These are phyloP conservation scores for Torymus tubicola DNA, from an alignment of 2,888 invertebrate genomes.

Conservation along the genomic window DNA sequence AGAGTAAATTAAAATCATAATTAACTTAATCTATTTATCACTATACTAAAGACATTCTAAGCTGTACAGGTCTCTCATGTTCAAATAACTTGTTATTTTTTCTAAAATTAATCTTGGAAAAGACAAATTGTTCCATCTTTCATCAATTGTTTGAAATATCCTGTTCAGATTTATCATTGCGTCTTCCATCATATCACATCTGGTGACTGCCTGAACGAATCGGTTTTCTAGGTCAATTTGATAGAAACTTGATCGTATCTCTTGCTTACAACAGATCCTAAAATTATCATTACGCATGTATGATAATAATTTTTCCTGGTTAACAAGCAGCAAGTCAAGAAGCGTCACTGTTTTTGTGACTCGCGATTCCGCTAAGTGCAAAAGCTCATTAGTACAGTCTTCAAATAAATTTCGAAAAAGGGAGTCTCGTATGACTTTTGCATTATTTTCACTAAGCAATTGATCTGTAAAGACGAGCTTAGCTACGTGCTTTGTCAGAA, in stretches of 20 bases:
- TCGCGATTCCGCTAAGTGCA: not conserved
- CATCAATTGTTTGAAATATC: constrained; percentile 19
- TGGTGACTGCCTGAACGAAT: no score
- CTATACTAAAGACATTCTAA: no score
- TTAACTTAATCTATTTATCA: no score
- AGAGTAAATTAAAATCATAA: no score
- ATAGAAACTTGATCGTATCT: no score
- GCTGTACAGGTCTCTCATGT: constrained; percentile 30
- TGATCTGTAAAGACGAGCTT: not conserved
- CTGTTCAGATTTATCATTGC: not conserved
- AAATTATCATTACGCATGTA: constrained; percentile 15
- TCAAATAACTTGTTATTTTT: constrained; percentile 31
- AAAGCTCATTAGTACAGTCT: constrained; percentile 25
- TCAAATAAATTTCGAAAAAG: constrained; percentile 19
- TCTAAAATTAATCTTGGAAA: constrained; percentile 40
- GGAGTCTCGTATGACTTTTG: no score
- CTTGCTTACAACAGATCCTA: constrained; percentile 25
- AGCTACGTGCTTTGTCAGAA: constrained; percentile 33
- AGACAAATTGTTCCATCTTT: constrained; percentile 17
- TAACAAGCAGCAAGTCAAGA: constrained; percentile 1
- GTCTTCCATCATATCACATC: not conserved
- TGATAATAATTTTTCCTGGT: not conserved
- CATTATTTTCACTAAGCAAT: constrained; percentile 24
- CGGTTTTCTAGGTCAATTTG: not conserved
- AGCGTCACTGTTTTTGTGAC: not conserved